Percentiles rank a stretch among this genome's conserved stretches.
phyloP scores from a whole-genome alignment of 2,113 vertebrate species.

The Salvelinus alpinus region DNA sequence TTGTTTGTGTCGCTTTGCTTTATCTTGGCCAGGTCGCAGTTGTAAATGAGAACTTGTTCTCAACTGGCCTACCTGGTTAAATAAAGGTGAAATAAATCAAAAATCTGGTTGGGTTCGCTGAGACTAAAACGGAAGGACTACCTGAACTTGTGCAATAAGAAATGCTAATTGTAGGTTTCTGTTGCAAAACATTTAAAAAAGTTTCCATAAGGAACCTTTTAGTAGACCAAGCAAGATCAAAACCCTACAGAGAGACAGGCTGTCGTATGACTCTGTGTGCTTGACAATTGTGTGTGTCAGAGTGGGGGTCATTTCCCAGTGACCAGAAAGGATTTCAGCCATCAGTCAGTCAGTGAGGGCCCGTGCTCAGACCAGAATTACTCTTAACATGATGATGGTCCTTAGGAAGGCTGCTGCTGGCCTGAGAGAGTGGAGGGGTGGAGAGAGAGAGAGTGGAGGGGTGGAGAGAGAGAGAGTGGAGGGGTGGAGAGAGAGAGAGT shows the following conservation, averaged over 20 bases:
- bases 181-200: too few species aligned
- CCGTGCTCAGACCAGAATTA: conserved; percentile 31
- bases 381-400: conserved; percentile 57
- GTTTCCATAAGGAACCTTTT: too few species aligned
- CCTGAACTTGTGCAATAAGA: too few species aligned
- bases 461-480: neutral
- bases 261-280: conserved; percentile 1
- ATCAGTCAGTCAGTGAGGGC: conserved; percentile 41
- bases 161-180: too few species aligned
- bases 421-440: conserved; percentile 20
- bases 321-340: conserved; percentile 60
- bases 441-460: neutral
- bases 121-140: too few species aligned
- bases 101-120: too few species aligned
- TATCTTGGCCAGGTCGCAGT: too few species aligned
- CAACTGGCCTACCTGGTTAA: too few species aligned
- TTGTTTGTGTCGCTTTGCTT: too few species aligned
- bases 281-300: conserved; percentile 50
- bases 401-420: conserved; percentile 19
- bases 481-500: conserved; percentile 21
- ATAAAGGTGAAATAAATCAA: too few species aligned
- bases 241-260: neutral
- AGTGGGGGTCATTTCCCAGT: conserved; percentile 23
- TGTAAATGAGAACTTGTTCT: too few species aligned
- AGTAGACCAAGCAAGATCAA: neutral